Percentiles rank a stretch among this genome's conserved stretches.
phyloP scores from a whole-genome alignment of 2,888 invertebrate genomes.

The Cheilosia scutellata region DNA sequence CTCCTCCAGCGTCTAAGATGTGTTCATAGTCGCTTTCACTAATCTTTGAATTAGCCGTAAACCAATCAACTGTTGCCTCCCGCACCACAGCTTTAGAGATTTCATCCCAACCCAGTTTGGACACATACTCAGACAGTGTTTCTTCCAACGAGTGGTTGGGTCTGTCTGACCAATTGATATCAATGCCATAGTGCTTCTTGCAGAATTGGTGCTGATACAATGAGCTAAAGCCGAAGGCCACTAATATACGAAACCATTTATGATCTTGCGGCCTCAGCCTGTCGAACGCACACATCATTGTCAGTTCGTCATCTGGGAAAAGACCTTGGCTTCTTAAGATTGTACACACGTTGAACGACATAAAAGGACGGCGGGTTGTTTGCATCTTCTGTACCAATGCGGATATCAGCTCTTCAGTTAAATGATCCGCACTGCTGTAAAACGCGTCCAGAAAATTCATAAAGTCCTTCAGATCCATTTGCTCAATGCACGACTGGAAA shows the following conservation, averaged over 20 bases:
- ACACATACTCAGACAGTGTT: slow-evolving; percentile 12
- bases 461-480: slow-evolving; percentile 78
- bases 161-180: not conserved
- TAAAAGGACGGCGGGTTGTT: slow-evolving; percentile 1
- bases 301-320: not conserved
- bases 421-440: slow-evolving; percentile 78
- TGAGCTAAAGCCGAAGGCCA: slow-evolving; percentile 12
- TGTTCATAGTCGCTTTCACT: not conserved
- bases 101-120: slow-evolving; percentile 50
- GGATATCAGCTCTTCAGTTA: slow-evolving; percentile 27
- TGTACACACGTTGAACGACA: slow-evolving; percentile 29
- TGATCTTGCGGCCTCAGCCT: slow-evolving; percentile 17
- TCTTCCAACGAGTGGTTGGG: not conserved
- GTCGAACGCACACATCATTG: slow-evolving; percentile 25
- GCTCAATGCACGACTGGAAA: slow-evolving; percentile 74
- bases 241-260: slow-evolving; percentile 51
- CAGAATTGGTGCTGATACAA: slow-evolving; percentile 19
- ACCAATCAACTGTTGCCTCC: slow-evolving; percentile 51
- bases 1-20: slow-evolving; percentile 33
- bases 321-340: slow-evolving; percentile 15
- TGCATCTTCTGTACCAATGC: slow-evolving; percentile 29
- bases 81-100: slow-evolving; percentile 31
- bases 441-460: slow-evolving; percentile 79
- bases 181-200: slow-evolving; percentile 32
- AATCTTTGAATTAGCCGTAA: not conserved